Evolutionary conservation across 2,797 vertebrate species (phyloP).

Genomic region (Nannoperca obscura): DNA sequence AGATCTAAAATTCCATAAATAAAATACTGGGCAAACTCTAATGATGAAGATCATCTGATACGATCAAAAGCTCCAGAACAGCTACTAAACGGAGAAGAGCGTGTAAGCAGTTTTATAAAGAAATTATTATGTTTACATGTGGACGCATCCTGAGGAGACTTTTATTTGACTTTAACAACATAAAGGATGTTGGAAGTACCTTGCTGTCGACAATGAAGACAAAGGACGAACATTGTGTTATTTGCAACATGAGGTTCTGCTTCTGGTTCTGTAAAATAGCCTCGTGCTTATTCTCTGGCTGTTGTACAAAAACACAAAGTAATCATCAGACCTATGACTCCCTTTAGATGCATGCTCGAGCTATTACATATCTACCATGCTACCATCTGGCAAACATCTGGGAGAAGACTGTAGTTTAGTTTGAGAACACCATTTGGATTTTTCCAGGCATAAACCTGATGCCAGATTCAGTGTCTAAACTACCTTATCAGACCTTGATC

Average conservation of each 20-base stretch:
- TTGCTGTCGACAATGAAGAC: not conserved
- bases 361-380: constrained; percentile 9
- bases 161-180: constrained; percentile 2
- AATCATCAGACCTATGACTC: constrained; percentile 42
- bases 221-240: not conserved
- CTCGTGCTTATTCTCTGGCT: constrained; percentile 14
- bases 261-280: not conserved
- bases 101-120: not conserved
- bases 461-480: not conserved
- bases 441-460: constrained; percentile 24
- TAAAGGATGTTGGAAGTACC: not conserved
- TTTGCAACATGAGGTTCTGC: not conserved
- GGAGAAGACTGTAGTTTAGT: constrained; percentile 11
- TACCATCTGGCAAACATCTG: constrained; percentile 64
- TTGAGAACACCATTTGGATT: constrained; percentile 21
- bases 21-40: too few relatives aligned
- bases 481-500: constrained; percentile 13
- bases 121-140: not conserved
- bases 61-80: not conserved
- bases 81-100: too few relatives aligned
- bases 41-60: not conserved
- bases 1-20: not conserved
- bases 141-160: not conserved
- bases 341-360: constrained; percentile 18
- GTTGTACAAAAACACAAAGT: constrained; percentile 5